A percentile compares a stretch with the other conserved stretches of the same genome.
phyloP scores from a whole-genome alignment of 2,113 vertebrate species.

The Prochilodus magdalenae region DNA sequence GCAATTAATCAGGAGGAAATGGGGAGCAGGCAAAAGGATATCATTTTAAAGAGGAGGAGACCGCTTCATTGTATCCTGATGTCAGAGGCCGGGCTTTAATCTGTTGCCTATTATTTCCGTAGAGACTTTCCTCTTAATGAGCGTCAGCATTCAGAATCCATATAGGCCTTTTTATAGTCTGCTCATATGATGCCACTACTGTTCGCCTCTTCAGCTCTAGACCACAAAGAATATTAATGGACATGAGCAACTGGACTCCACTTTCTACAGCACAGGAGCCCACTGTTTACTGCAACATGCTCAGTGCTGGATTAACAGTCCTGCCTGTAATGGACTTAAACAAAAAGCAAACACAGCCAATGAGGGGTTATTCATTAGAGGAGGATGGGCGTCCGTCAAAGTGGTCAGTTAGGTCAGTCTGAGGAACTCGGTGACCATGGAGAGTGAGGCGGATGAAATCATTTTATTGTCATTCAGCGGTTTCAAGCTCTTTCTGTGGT shows the following conservation, averaged over 20 bases:
- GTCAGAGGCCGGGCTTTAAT: conserved; percentile 40
- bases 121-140: conserved; percentile 40
- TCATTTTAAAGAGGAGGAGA: conserved; percentile 38
- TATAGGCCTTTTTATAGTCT: background rate
- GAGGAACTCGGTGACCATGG: conserved; percentile 28
- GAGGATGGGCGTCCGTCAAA: conserved; percentile 25
- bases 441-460: conserved; percentile 36
- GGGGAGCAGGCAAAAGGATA: conserved; percentile 24
- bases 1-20: conserved; percentile 52
- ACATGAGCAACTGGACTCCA: background rate
- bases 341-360: conserved; percentile 21
- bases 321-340: background rate
- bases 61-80: conserved; percentile 33
- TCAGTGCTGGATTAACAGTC: conserved; percentile 11
- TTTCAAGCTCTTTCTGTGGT: conserved; percentile 49
- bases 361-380: conserved; percentile 30
- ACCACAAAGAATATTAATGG: conserved; percentile 5
- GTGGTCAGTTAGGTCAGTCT: conserved; percentile 18
- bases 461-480: conserved; percentile 45
- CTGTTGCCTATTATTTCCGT: conserved; percentile 34
- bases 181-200: background rate
- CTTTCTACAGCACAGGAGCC: background rate
- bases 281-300: background rate
- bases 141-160: conserved; percentile 23
- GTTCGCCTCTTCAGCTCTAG: background rate